Conservation (phyloP, 2,797 vertebrate genomes). For the Schizothorax lantsangensis region DNA sequence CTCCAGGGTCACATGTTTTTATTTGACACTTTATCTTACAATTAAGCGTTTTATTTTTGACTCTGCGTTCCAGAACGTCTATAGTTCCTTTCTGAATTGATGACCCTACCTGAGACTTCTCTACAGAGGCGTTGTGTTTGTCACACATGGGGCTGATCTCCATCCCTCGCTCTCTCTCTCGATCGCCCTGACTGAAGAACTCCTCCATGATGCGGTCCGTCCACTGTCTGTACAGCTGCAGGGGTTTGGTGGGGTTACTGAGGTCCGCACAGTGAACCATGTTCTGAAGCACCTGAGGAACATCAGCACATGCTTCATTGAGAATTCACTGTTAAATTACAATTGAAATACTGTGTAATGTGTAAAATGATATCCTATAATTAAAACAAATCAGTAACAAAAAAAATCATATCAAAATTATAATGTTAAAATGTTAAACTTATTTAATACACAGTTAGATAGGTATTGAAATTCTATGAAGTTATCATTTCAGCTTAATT, state of each 20-base stretch:
- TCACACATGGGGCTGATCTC: conserved; percentile 97
- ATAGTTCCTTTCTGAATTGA: background rate
- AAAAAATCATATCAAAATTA: background rate
- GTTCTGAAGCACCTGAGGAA: conserved; percentile 80
- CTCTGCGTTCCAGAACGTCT: too few species aligned
- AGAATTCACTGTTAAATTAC: background rate
- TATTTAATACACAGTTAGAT: background rate
- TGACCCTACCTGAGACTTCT: conserved; percentile 81
- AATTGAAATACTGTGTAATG: background rate
- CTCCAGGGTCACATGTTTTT: too few species aligned
- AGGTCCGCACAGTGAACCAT: conserved; percentile 80
- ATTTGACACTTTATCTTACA: background rate
- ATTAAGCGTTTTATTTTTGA: background rate
- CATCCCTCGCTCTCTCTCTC: conserved; percentile 83
- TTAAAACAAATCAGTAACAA: background rate
- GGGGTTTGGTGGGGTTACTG: conserved; percentile 70
- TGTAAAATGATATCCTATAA: background rate
- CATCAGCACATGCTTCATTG: background rate
- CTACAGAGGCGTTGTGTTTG: conserved; percentile 86
- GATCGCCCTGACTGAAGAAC: conserved; percentile 83
- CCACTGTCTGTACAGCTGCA: conserved; percentile 83
- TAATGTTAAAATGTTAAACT: background rate
- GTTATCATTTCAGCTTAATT: background rate
- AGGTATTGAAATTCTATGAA: background rate
- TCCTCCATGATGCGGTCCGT: conserved; percentile 84